These are phyloP conservation scores for Drosophila kikkawai DNA, from an alignment of 1,140 invertebrate genomes.

Conservation along the genomic window DNA sequence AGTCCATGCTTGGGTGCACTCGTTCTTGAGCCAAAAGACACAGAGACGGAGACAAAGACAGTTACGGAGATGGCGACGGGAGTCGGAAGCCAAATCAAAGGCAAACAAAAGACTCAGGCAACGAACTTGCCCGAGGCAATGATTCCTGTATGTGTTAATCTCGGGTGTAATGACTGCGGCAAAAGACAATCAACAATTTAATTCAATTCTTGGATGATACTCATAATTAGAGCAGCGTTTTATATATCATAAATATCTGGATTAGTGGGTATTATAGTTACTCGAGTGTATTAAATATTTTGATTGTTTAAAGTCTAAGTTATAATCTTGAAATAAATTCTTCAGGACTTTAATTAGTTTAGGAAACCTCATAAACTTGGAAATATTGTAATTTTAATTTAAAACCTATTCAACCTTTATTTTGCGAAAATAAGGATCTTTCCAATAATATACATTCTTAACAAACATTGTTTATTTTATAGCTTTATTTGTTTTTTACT, in stretches of 20 bases:
- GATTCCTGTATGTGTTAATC: constrained; percentile 40
- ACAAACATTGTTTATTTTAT: too few species aligned
- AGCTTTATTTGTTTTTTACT: too few species aligned
- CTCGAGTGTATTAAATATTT: constrained; percentile 1
- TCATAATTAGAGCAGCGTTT: constrained; percentile 10
- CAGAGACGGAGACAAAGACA: constrained; percentile 25
- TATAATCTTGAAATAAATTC: not conserved
- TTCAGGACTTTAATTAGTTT: not conserved
- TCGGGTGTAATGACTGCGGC: constrained; percentile 16
- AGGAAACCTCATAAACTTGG: too few species aligned
- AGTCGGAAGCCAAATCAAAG: constrained; percentile 23
- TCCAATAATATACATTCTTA: too few species aligned
- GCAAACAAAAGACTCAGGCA: constrained; percentile 75
- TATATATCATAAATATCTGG: constrained; percentile 14
- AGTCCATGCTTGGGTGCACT: constrained; percentile 59
- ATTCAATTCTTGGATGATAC: constrained; percentile 36
- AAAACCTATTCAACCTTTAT: too few species aligned
- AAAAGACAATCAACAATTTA: constrained; percentile 29
- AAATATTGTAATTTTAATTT: too few species aligned
- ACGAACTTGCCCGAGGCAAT: constrained; percentile 56
- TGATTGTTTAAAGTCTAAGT: not conserved
- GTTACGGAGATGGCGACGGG: constrained; percentile 18
- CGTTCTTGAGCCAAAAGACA: constrained; percentile 30
- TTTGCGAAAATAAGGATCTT: too few species aligned
- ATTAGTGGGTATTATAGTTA: constrained; percentile 1